Evolutionary conservation across 2,113 vertebrate species (phyloP), one percentile per base, ranked within the genome.

Genomic region (Lathamus discolor): DNA sequence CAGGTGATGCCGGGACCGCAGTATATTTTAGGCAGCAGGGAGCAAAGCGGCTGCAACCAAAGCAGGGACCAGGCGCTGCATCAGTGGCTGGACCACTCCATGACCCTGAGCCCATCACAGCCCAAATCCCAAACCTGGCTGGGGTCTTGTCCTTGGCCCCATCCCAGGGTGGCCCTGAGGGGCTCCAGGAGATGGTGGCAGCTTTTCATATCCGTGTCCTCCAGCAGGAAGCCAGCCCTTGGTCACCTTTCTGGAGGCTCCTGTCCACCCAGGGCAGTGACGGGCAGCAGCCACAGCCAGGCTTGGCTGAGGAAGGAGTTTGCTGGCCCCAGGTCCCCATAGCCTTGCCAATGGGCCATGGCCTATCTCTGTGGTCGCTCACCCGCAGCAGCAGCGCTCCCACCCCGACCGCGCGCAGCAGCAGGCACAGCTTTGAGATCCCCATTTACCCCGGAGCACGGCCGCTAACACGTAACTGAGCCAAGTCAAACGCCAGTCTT

Each of bases 21-120:
- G 10, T 13, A 4, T 17, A 17, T 90, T 61, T 17, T 4, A n/a
- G 11, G 68, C 15, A 16, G 24, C n/a, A 37, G 57, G 17, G 27
- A 17, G 17, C 41, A 31, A 66, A 55, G 67, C 2, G 0, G 12
- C 20, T 48, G 46, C 5, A 23, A 49, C 48, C 5, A 6, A 35
- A 39, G 76, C 46, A 22, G 29, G 18, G 41, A 51, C 17, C 6
- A 2, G 1, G 1, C 0, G 2, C 43, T 33, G 49, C 8, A 1
- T 23, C 11, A 0, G 39, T 22, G n/a, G 23, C 59, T 55, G 55
- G 55, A 41, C 62, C 49, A 20, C 0, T 0, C 29, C 1, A 0
- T 7, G 29, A 33, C 28, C 61, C 55, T 1, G 3, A 8, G 80
- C 39, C 35, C 2, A 1, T 25, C 37, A 20, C 43, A 33, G 69